These are phyloP conservation scores for Microctenopoma steveboyesi DNA, from an alignment of 2,797 vertebrate genomes.

Conservation along the genomic window DNA sequence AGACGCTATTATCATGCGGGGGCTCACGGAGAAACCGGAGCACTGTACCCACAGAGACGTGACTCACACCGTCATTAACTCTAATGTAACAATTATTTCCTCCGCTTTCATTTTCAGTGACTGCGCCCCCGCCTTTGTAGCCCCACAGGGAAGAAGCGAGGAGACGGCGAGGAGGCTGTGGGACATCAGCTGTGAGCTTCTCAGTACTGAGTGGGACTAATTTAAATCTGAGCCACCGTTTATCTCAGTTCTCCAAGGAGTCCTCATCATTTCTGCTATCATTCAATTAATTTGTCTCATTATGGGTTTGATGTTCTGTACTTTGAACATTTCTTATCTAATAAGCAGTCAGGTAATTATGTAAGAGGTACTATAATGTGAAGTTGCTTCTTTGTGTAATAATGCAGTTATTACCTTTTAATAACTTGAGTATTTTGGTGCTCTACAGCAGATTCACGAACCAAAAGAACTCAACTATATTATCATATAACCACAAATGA, in stretches of 20 bases:
- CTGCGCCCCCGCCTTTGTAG: constrained; percentile 88
- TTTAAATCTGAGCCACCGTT: constrained; percentile 18
- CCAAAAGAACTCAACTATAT: constrained; percentile 48
- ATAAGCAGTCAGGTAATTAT: constrained; percentile 64
- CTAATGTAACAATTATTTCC: constrained; percentile 21
- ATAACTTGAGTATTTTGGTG: constrained; percentile 58
- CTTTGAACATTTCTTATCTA: constrained; percentile 47
- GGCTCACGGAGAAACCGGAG: constrained; percentile 17
- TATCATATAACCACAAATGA: constrained; percentile 49
- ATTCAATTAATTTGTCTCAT: constrained; percentile 40
- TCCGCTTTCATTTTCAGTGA: constrained; percentile 81
- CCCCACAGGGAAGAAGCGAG: constrained; percentile 87
- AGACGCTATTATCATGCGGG: background rate
- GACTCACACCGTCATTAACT: constrained; percentile 27
- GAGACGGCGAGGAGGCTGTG: constrained; percentile 89
- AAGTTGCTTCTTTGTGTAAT: constrained; percentile 71
- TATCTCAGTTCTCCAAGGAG: constrained; percentile 34
- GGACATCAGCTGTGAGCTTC: constrained; percentile 91
- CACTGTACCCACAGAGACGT: background rate
- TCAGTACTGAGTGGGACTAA: constrained; percentile 90
- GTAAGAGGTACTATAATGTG: constrained; percentile 63
- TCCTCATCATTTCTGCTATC: constrained; percentile 36
- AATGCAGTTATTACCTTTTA: constrained; percentile 62
- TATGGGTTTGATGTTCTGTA: constrained; percentile 53
- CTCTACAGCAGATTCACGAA: constrained; percentile 25